Base-by-base conservation (phyloP, 2,113 vertebrate genomes). In the Entosphenus tridentatus region DNA sequence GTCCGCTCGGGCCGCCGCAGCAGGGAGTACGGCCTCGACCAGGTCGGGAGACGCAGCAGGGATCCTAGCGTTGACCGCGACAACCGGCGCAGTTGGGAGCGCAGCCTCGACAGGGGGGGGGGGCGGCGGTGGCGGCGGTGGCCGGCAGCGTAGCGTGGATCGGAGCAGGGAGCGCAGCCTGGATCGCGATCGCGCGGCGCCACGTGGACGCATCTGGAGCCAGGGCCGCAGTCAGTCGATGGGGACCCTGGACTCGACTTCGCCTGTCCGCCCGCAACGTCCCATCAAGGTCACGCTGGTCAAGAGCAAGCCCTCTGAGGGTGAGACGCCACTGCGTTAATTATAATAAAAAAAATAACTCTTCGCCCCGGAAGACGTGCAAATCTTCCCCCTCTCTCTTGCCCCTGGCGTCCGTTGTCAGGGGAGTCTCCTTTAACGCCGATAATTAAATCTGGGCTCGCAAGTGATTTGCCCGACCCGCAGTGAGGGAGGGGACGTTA, bases 211-310 rank as follows among this genome's bases (percentile, higher is more conserved):
- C 8, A 65, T n/a, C 3, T 76, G 87, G 11, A 80, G 82, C 73
- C 82, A 78, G 12, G 76, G 83, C 2, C 84, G 88, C 72, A 87
- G 82, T 73, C 82, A 81, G 82, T 75, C 80, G 7, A 57, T 65
- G 10, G 80, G 87, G 57, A 21, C 21, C 10, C 81, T 82, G 72
- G 85, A 85, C 21, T 95, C 89, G 0, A 80, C 89, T 73, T 57
- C 84, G 17, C 96, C 93, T 74, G 89, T 86, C 79, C 84, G 89
- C 69, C 87, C 89, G 5, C 81, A 84, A 8, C 88, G 86, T 10
- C 93, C 93, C 56, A 87, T 90, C 76, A 98, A 90, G 79, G 89
- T 98, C 77, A 98, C 90, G 0, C 75, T 98, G 56, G 87, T 98
- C 75, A 98, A 98, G 71, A 96, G 91, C 1, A 86, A 89, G 73